Base-by-base conservation (phyloP, 1,140 invertebrate genomes). In the Neoseiulus cucumeris region DNA sequence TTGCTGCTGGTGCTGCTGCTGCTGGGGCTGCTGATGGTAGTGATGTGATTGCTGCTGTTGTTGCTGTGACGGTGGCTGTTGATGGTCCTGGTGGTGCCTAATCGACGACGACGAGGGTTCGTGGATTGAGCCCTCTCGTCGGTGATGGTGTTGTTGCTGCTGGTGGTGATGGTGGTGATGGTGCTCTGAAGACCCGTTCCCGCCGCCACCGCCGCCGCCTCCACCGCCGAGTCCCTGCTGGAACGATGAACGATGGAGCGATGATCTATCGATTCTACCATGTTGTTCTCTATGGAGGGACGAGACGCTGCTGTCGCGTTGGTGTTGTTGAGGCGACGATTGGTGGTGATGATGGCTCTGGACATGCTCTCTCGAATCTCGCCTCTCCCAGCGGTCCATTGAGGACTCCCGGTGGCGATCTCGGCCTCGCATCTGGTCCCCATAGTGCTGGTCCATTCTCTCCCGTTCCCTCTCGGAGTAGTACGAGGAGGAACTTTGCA, bases 1-100 rank as follows among this genome's bases (percentile, higher is more conserved):
- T 45, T 68, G 69, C 28, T 69, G 51, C 1, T 66, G 64, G 29
- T 44, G 51, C 64, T 70, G 45, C 30, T 66, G 44, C 64, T 9
- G 67, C 18, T 42, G 67, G 12, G 18, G 42, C 12, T 25, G 22
- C 42, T 69, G 7, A 9, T n/a, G 22, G 25, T 25, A 47, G 22
- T 68, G 33, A 20, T 59, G 51, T 59, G 17, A 25, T 20, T 25
- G 33, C 22, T 59, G 51, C 51, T 59, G 51, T 59, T 17, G 14
- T 6, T 59, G 45, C 45, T 47, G 51, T 33, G 14, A 14, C 22
- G 4, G 33, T 39, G 33, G 9, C 51, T n/a, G 22, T 59, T 25
- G 51, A 25, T 59, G 51, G 17, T 59, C 51, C 51, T 59, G 33
- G 25, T 33, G 51, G 22, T 29, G 51, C 51, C 33, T 39, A 39